These are phyloP conservation scores for Leucozona laternaria DNA, from an alignment of 2,888 invertebrate genomes.

Conservation along the genomic window DNA sequence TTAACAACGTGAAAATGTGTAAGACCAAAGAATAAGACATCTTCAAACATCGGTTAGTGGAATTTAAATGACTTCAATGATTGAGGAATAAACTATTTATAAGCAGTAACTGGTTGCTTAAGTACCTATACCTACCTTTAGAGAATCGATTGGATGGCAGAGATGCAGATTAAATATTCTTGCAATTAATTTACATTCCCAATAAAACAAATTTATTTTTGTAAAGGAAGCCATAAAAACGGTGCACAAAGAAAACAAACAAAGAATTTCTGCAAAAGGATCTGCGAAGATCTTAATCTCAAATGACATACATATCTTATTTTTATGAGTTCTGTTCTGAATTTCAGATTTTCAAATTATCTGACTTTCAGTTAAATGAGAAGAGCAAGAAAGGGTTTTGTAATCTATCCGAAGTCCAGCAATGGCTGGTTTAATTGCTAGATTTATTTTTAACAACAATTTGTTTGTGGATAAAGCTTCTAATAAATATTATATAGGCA, in stretches of 20 bases:
- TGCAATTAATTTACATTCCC: neutral
- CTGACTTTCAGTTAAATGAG: too few relatives aligned
- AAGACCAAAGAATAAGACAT: conserved; percentile 3
- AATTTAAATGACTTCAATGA: neutral
- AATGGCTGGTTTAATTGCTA: too few relatives aligned
- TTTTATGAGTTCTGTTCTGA: too few relatives aligned
- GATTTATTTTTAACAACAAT: too few relatives aligned
- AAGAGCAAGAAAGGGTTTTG: too few relatives aligned
- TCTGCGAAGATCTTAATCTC: neutral
- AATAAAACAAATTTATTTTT: conserved; percentile 20
- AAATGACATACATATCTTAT: neutral
- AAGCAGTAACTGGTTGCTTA: neutral
- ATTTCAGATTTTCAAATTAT: too few relatives aligned
- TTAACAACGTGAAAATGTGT: neutral
- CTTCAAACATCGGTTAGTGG: neutral
- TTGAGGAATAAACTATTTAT: neutral
- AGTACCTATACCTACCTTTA: too few relatives aligned
- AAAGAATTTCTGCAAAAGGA: neutral
- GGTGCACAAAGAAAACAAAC: neutral
- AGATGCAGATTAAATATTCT: neutral
- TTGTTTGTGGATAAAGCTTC: too few relatives aligned
- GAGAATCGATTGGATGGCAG: neutral
- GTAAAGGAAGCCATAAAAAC: neutral
- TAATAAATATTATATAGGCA: neutral
- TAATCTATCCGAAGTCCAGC: too few relatives aligned